Conservation (phyloP, 2,888 invertebrate genomes). For the Heliconius aoede region DNA sequence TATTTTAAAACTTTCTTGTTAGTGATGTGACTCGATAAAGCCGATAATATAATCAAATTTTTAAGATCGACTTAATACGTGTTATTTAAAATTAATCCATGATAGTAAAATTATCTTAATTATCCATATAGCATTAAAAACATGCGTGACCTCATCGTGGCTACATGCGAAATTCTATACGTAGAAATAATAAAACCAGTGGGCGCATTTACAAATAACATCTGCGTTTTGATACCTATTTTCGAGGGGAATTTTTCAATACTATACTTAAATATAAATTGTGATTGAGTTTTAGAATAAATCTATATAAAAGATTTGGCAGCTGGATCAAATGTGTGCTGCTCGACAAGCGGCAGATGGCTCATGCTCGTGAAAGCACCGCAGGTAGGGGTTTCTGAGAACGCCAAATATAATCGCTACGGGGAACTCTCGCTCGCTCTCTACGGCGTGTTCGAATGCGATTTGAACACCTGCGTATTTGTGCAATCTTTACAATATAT, state of each 20-base stretch:
- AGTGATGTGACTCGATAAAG: not conserved
- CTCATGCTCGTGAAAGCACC: slow-evolving; percentile 68
- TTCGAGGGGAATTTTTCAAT: slow-evolving; percentile 23
- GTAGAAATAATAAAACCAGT: slow-evolving; percentile 18
- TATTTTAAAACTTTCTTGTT: not conserved
- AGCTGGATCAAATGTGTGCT: slow-evolving; percentile 48
- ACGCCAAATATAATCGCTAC: slow-evolving; percentile 81
- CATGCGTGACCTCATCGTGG: slow-evolving; percentile 25
- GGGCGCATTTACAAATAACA: slow-evolving; percentile 11
- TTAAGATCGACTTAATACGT: not conserved
- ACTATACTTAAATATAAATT: slow-evolving; percentile 11
- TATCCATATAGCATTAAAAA: slow-evolving; percentile 6
- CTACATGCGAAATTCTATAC: slow-evolving; percentile 11
- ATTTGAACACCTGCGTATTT: slow-evolving; percentile 69
- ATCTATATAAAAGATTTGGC: slow-evolving; percentile 38
- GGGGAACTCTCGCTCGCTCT: slow-evolving; percentile 75
- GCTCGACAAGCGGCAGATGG: slow-evolving; percentile 50
- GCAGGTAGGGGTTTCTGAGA: slow-evolving; percentile 80
- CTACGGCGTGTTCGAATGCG: slow-evolving; percentile 66
- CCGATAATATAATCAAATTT: slow-evolving; percentile 13
- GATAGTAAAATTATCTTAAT: slow-evolving; percentile 19
- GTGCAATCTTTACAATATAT: slow-evolving; percentile 15
- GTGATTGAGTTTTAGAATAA: slow-evolving; percentile 31
- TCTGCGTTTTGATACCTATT: slow-evolving; percentile 9
- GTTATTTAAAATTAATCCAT: slow-evolving; percentile 12